Evolutionary conservation across 2,888 invertebrate genomes (phyloP), one percentile per base, ranked within the genome.

Genomic region (Sesamia inferens): DNA sequence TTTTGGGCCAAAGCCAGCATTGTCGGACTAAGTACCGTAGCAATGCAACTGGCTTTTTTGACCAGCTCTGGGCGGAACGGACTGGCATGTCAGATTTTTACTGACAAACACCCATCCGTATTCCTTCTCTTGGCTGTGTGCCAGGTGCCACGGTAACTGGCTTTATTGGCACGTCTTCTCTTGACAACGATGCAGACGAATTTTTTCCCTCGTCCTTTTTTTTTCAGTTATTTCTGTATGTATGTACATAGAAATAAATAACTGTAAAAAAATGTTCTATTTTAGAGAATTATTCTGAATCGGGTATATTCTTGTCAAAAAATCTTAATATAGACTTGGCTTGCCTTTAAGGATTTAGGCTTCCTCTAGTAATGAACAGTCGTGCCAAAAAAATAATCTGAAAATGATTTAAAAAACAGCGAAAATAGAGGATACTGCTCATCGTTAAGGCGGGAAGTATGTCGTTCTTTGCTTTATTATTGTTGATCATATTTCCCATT

Each of bases 401-500:
- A 22, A 11, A 51, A 24, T 44, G 5, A 62, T 55, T 79, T 39
- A 39, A n/a, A n/a, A 47, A 62, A 44, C 24, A 74, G 48, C 19
- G 1, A n/a, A 62, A 51, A 62, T 11, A 10, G 22, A 31, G 51
- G 22, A 42, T 16, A 48, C 13, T 51, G 14, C 31, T 51, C 16
- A 58, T 58, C 39, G 6, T 47, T 14, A 63, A 58, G 31, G 31
- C 48, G 16, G n/a, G 8, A 51, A 59, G 66, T 47, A 47, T n/a
- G 0, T 54, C 13, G 42, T 61, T 73, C 65, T 62, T 68, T n/a
- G 22, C 31, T 77, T 51, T 22, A 77, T 67, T 44, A 57, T 24
- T 39, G 51, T 67, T 57, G 57, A 74, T 44, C 51, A 31, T 39
- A 42, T 74, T 62, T 74, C n/a, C 51, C 47, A 42, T 74, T 62